Percentiles rank a stretch among this genome's conserved stretches.
Conservation (phyloP, 2,888 invertebrate genomes). For the Aproaerema taeniolella region DNA sequence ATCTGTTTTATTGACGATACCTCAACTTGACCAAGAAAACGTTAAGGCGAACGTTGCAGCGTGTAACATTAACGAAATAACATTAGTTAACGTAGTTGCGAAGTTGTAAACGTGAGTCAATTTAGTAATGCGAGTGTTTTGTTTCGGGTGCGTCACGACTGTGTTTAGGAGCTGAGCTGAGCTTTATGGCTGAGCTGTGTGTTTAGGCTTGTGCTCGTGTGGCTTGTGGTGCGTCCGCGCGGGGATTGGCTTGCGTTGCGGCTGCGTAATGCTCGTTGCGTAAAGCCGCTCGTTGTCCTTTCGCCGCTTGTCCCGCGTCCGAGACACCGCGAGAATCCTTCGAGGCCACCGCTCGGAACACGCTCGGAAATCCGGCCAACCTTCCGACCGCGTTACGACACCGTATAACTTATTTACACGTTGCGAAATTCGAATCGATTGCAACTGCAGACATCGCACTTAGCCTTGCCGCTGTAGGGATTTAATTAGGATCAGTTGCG, state of each 20-base stretch:
- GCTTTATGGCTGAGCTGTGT: slow-evolving; percentile 23
- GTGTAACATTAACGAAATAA: slow-evolving; percentile 50
- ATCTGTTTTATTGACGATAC: slow-evolving; percentile 20
- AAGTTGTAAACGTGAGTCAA: slow-evolving; percentile 62
- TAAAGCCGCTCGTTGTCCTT: slow-evolving; percentile 51
- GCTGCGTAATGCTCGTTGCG: slow-evolving; percentile 35
- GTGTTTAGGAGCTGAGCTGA: slow-evolving; percentile 31
- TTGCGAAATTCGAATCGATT: slow-evolving; percentile 76
- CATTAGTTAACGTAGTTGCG: slow-evolving; percentile 59
- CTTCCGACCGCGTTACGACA: slow-evolving; percentile 76
- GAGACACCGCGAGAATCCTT: slow-evolving; percentile 68
- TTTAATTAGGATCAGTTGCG: slow-evolving; percentile 77
- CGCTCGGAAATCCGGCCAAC: slow-evolving; percentile 78
- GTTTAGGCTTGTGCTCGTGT: slow-evolving; percentile 12
- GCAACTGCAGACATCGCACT: slow-evolving; percentile 74
- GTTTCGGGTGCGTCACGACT: slow-evolving; percentile 46
- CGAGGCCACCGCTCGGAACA: slow-evolving; percentile 71
- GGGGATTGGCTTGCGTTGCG: too few relatives aligned
- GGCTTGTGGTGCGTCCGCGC: background rate
- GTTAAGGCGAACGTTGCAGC: slow-evolving; percentile 38
- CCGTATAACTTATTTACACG: slow-evolving; percentile 73
- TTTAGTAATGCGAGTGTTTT: slow-evolving; percentile 52
- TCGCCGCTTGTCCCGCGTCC: slow-evolving; percentile 47
- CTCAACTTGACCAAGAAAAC: slow-evolving; percentile 52
- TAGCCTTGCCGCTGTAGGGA: slow-evolving; percentile 70